Base-by-base conservation (phyloP, 2,113 vertebrate genomes). In the Dicerorhinus sumatrensis region DNA sequence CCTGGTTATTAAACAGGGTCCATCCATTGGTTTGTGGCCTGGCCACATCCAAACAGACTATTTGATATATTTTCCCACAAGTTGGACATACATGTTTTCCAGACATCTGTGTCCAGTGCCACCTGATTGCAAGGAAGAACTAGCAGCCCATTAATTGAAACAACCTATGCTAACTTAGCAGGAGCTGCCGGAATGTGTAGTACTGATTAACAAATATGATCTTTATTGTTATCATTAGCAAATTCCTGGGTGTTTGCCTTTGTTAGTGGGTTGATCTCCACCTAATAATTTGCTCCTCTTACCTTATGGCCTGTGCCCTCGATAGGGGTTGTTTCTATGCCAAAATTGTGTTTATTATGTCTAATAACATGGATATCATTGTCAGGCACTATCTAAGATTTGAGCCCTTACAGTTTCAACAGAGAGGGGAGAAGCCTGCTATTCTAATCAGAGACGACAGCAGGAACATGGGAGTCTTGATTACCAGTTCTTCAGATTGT, bases 61-160 rank as follows among this genome's bases (percentile, higher is more conserved):
- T 94, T 91, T 94, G 39, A 5, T 72, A 14, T 69, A 86, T 79
- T 88, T 96, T 80, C 67, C 70, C 65, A 48, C 80, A 39, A 80
- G 36, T 72, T 76, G 33, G 39, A 87, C 51, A 92, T 90, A 60
- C 18, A 70, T 96, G 23, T 89, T 95, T 90, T 95, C 54, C 39
- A 90, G 23, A 77, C 12, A 85, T 72, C n/a, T 67, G 10, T 85
- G 21, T 95, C 75, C 42, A 95, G 10, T 51, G 31, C 29, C 56
- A 96, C 39, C 29, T 73, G 29, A 39, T 31, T 96, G 29, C 12
- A 96, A 96, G 87, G 58, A 96, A 93, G 33, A 88, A 92, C 69
- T 42, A 36, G 25, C 27, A 94, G 17, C 31, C 21, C 9, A 56
- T 75, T 73, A 83, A 79, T 63, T 91, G 36, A 96, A 76, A 85